A percentile compares a stretch with the other conserved stretches of the same genome.
Evolutionary conservation across 2,797 vertebrate genomes (phyloP).

Genomic region (Gorsachius magnificus): DNA sequence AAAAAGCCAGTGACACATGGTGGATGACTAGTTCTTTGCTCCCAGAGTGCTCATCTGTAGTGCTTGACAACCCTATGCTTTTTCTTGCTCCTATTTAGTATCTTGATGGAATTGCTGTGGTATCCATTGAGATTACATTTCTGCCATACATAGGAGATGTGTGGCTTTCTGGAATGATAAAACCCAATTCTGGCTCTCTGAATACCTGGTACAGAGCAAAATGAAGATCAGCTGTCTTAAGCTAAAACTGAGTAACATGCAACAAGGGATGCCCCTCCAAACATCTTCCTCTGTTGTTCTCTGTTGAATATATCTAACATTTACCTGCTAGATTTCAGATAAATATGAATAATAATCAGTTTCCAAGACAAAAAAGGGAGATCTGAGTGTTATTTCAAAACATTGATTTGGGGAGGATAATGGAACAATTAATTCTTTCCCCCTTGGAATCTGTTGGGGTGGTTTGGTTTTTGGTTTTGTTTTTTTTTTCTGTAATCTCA

Average conservation of each 20-base stretch:
- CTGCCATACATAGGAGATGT: not conserved
- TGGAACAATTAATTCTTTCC: not conserved
- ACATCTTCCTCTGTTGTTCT: not conserved
- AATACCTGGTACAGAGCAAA: not conserved
- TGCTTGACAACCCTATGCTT: not conserved
- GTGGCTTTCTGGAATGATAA: slow-evolving; percentile 31
- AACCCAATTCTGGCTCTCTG: not conserved
- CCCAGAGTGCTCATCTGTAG: not conserved
- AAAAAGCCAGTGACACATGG: not conserved
- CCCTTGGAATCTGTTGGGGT: not conserved
- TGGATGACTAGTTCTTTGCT: slow-evolving; percentile 13
- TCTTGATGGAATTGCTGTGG: slow-evolving; percentile 21
- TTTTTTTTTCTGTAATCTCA: not conserved
- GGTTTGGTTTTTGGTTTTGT: too few relatives aligned
- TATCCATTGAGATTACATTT: slow-evolving; percentile 21
- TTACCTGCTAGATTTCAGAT: not conserved
- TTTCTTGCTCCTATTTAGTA: slow-evolving; percentile 7
- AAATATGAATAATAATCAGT: not conserved
- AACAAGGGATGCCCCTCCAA: not conserved
- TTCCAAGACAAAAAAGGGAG: not conserved
- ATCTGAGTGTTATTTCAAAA: not conserved
- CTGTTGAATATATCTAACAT: not conserved
- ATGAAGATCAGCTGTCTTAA: not conserved
- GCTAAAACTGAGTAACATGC: not conserved
- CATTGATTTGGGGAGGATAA: not conserved